These are phyloP conservation scores for Oegoconia quadripuncta DNA, from an alignment of 2,888 invertebrate genomes.

Conservation along the genomic window DNA sequence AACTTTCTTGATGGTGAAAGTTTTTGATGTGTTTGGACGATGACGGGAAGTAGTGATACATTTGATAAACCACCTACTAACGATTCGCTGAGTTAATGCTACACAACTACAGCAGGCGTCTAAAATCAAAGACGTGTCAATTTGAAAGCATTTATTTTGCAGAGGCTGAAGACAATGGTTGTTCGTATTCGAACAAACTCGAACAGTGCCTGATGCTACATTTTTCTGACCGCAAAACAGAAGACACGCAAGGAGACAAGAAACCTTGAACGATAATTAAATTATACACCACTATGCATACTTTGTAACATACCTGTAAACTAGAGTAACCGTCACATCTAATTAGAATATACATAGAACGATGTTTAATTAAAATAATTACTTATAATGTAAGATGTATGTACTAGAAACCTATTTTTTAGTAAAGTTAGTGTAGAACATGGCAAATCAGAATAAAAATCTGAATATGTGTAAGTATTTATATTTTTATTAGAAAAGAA, in stretches of 20 bases:
- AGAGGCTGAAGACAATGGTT: conserved; percentile 72
- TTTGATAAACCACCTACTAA: no score
- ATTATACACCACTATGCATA: not conserved
- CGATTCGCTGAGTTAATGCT: no score
- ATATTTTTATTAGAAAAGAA: not conserved
- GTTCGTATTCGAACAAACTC: conserved; percentile 68
- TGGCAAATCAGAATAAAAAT: not conserved
- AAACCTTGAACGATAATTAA: conserved; percentile 14
- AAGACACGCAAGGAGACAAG: conserved; percentile 1
- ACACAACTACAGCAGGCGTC: no score
- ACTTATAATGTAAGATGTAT: no score
- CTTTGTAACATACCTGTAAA: not conserved
- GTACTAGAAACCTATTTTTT: no score
- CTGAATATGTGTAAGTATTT: not conserved
- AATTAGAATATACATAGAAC: not conserved
- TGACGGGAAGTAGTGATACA: no score
- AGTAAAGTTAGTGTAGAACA: not conserved
- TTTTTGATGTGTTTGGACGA: no score
- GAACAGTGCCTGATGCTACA: conserved; percentile 67
- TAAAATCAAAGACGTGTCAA: not conserved
- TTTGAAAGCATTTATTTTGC: conserved; percentile 17
- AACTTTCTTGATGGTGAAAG: no score
- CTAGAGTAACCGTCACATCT: not conserved
- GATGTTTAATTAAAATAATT: no score
- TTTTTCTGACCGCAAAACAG: conserved; percentile 50